Evolutionary conservation across 2,888 invertebrate genomes (phyloP), one percentile per base, ranked within the genome.

Genomic region (Odontothrips loti): DNA sequence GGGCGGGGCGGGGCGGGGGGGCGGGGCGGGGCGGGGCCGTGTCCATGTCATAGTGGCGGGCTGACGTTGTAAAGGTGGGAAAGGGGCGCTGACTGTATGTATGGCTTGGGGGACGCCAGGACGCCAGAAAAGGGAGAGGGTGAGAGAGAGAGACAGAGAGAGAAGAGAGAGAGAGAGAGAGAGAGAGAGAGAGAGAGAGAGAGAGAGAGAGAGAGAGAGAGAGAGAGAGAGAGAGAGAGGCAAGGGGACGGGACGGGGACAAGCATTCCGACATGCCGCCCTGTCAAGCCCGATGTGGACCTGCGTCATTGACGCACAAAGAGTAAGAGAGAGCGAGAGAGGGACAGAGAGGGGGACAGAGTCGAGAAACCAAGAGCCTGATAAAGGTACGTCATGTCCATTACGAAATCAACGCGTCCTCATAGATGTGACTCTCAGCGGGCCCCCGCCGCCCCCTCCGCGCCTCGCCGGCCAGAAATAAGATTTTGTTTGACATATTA

Each of bases 401-500:
- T 75, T 75, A 75, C 68, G 17, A 20, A 58, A 58, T 58, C 68
- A 27, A 58, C 58, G 58, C 15, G 58, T 17, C 58, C 58, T 11
- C 58, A 6, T 58, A 20, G 58, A n/a, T n/a, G n/a, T n/a, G 58
- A 11, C 17, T 43, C 34, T 43, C 3, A 43, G 34, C 2, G 34
- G 11, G 58, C 58, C 58, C 2, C 58, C 17, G 15, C 58, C 2
- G 17, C 58, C 58, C 11, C 15, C 34, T 43, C 34, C 34, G 6
- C n/a, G n/a, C n/a, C n/a, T 43, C 34, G 34, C 58, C 58, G 68
- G 4, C 27, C 68, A 27, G 27, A 75, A 75, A 75, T 27, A 27
- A 75, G 68, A 75, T 75, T 75, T 75, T 75, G 68, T 75, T 75
- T 75, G 23, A 75, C 68, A 27, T 27, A 75, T 75, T 75, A 75